phyloP scores from a whole-genome alignment of 2,113 vertebrate genomes.

The Aegotheles bennettii region DNA sequence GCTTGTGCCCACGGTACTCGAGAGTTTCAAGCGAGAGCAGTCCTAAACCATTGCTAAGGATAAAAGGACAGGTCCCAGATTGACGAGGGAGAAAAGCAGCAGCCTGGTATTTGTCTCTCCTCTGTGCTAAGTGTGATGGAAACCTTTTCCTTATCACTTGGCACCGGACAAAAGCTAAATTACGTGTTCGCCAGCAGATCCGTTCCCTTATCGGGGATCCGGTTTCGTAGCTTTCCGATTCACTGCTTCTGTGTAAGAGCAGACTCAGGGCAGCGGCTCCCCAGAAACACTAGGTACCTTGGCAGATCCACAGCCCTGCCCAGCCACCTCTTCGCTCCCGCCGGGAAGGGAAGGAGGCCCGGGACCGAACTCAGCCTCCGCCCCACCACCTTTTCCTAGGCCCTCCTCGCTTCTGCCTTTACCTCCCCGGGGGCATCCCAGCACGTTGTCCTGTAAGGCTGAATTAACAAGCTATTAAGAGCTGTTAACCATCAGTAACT shows the following conservation, averaged over 20 bases:
- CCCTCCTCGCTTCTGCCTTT: background rate
- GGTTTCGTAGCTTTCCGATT: background rate
- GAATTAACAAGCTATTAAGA: background rate
- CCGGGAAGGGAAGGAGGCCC: too few species aligned
- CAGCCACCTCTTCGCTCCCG: fast-evolving
- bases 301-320: too few species aligned
- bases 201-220: background rate
- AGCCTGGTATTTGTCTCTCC: background rate
- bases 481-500: background rate
- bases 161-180: background rate
- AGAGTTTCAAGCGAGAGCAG: background rate
- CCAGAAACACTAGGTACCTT: background rate
- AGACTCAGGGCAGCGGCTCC: background rate
- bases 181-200: background rate
- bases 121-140: background rate
- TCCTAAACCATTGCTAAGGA: background rate
- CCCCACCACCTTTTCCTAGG: background rate
- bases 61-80: background rate
- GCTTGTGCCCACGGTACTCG: background rate
- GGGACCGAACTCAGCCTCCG: too few species aligned
- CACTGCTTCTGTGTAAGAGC: background rate
- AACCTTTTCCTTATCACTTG: conserved; percentile 7
- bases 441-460: background rate
- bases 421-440: background rate
- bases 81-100: background rate